phyloP scores from a whole-genome alignment of 2,888 invertebrate species.

The Chalcosyrphus nemorum region DNA sequence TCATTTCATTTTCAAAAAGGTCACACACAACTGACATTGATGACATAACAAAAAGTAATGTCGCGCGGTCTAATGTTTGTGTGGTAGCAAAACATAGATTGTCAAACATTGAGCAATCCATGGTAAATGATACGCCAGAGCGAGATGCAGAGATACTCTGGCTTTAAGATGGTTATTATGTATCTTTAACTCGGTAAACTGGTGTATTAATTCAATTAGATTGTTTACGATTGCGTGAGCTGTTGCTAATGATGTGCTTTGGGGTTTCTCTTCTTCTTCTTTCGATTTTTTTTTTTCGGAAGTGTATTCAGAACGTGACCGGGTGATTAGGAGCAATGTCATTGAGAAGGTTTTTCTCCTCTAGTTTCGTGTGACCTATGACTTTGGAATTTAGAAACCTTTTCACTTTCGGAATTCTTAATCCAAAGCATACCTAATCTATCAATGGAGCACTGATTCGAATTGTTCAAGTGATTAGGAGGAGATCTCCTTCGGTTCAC shows the following conservation, averaged over 20 bases:
- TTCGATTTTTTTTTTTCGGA: not conserved
- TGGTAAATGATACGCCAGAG: not conserved
- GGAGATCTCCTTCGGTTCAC: no score
- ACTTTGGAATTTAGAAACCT: not conserved
- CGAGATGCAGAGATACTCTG: not conserved
- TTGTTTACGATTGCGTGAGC: conserved; percentile 22
- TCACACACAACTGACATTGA: not conserved
- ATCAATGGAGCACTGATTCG: not conserved
- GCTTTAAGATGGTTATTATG: conserved; percentile 10
- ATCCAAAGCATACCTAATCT: no score
- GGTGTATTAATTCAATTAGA: conserved; percentile 35
- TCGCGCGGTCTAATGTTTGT: not conserved
- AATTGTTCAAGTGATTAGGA: not conserved
- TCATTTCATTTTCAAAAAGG: not conserved
- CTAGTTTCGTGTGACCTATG: not conserved
- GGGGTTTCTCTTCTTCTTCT: not conserved
- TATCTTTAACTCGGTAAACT: conserved; percentile 11
- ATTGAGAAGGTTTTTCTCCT: not conserved
- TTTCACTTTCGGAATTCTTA: not conserved
- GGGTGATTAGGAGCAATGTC: not conserved
- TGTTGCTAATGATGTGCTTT: not conserved
- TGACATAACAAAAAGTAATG: not conserved
- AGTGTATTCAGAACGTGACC: not conserved
- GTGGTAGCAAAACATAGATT: not conserved
- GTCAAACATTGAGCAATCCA: not conserved